These are phyloP conservation scores for Periophthalmodon schlosseri DNA, from an alignment of 2,113 vertebrate species.

Conservation along the genomic window DNA sequence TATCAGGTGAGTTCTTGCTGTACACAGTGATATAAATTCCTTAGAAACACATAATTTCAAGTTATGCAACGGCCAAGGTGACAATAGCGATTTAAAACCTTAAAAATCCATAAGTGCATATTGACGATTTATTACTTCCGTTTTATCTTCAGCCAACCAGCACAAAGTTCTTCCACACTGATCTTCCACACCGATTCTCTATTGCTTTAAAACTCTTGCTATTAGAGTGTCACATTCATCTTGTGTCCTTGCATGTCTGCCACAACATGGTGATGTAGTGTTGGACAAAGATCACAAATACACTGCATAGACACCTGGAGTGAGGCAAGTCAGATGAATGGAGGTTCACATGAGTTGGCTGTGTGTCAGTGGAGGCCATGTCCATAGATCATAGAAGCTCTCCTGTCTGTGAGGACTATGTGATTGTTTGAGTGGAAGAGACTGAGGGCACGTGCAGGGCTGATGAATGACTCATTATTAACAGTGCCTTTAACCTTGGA, in stretches of 20 bases:
- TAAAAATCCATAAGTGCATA: not conserved
- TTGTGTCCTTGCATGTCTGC: not conserved
- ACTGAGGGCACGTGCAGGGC: not conserved
- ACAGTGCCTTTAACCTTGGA: constrained; percentile 14
- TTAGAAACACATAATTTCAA: too few species aligned
- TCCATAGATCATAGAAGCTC: constrained; percentile 15
- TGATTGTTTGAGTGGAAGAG: not conserved
- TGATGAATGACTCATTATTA: constrained; percentile 19
- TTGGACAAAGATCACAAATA: constrained; percentile 4
- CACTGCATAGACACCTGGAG: not conserved
- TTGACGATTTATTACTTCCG: too few species aligned
- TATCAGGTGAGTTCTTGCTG: too few species aligned
- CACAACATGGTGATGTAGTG: not conserved
- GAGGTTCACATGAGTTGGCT: constrained; percentile 35
- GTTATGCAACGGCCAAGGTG: too few species aligned
- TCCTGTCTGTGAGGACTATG: not conserved
- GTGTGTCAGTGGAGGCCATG: constrained; percentile 16
- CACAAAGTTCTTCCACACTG: too few species aligned
- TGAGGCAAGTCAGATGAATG: constrained; percentile 26
- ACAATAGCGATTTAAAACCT: not conserved
- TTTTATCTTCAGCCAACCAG: too few species aligned
- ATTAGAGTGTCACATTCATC: not conserved
- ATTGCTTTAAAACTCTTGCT: not conserved
- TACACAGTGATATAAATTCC: too few species aligned
- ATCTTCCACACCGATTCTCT: too few species aligned